Percentiles rank a stretch among this genome's conserved stretches.
Evolutionary conservation across 2,888 invertebrate genomes (phyloP).

Genomic region (Synanthedon myopaeformis): DNA sequence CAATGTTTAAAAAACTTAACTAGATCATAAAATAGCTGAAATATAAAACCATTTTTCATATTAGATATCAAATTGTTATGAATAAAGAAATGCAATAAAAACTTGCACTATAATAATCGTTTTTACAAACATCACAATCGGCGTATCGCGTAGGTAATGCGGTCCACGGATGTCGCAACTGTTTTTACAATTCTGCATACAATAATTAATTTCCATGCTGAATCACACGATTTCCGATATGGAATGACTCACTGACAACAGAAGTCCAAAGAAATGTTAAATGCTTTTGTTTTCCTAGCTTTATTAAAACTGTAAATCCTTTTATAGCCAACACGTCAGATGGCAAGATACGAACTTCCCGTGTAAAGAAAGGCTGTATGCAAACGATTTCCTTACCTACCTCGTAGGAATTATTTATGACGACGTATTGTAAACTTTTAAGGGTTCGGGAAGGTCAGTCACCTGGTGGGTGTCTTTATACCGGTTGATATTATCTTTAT

Average conservation of each 20-base stretch:
- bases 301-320: too few relatives aligned
- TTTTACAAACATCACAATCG: too few relatives aligned
- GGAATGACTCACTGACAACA: background rate
- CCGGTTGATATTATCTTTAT: too few relatives aligned
- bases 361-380: conserved; percentile 16
- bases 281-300: too few relatives aligned
- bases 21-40: too few relatives aligned
- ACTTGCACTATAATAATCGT: too few relatives aligned
- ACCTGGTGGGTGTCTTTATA: conserved; percentile 1
- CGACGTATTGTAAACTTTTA: conserved; percentile 2
- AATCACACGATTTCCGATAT: conserved; percentile 5
- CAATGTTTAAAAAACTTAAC: too few relatives aligned
- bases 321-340: conserved; percentile 5
- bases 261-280: background rate
- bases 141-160: too few relatives aligned
- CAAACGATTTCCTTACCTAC: conserved; percentile 15
- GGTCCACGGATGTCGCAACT: conserved; percentile 5
- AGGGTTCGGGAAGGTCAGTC: conserved; percentile 14
- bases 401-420: conserved; percentile 14
- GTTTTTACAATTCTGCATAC: conserved; percentile 5
- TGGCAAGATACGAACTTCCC: conserved; percentile 29
- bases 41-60: too few relatives aligned
- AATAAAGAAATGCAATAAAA: too few relatives aligned
- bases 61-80: too few relatives aligned
- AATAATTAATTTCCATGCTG: conserved; percentile 6